Evolutionary conservation across 2,888 invertebrate species (phyloP), one percentile per base, ranked within the genome.

Genomic region (Plebejus argus): DNA sequence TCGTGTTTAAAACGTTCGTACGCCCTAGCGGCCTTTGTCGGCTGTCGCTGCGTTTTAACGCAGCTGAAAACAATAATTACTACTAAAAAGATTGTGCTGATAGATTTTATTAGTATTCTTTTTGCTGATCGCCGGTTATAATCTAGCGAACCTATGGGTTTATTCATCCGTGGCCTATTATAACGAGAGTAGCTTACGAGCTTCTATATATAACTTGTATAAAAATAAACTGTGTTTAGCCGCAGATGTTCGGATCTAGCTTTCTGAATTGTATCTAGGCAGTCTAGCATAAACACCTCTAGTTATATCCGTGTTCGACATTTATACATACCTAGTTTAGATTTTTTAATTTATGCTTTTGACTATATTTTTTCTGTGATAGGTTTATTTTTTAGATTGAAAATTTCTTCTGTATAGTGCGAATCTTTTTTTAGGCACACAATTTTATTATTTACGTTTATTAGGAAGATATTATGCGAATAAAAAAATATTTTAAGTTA

Each of bases 361-460:
- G 61, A 66, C 61, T 66, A 28, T 66, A 66, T 66, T 66, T 12
- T 28, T 66, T 66, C 66, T 66, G 66, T 66, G 66, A 66, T 66
- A 66, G 66, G 66, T 33, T 28, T 66, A 28, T 66, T 28, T 66
- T 28, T 20, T 15, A 28, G 28, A 18, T 28, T 15, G 18, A 66
- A 66, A 12, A 18, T 15, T 66, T 6, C 2, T 66, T 66, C 28
- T 66, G 28, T 66, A 66, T 12, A 66, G 28, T 1, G 66, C 12
- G 23, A 66, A 28, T 28, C 66, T 28, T 28, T 66, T 66, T 28
- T 15, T 4, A 15, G 18, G 6, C 66, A 66, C 66, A 33, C 28
- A 66, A 66, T 66, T 66, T 15, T 66, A 61, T 66, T 53, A 18
- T 18, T 45, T 53, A 66, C 15, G 66, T 66, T 66, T 33, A 66